Evolutionary conservation across 1,140 invertebrate genomes (phyloP).

Genomic region (Yoshiicerus persimilis): DNA sequence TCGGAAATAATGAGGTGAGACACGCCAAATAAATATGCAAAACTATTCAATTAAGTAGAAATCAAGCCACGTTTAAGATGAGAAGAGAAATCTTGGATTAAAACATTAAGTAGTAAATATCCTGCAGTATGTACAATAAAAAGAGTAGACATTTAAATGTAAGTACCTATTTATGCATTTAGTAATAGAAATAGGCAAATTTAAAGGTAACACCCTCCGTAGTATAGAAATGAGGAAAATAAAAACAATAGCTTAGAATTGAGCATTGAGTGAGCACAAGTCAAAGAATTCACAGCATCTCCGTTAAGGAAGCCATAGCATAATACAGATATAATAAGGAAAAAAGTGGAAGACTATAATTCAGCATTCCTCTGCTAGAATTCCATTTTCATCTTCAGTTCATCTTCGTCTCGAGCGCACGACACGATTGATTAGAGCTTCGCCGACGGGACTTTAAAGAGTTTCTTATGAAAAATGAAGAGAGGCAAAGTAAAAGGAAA

Average conservation of each 20-base stretch:
- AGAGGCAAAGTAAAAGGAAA: background rate
- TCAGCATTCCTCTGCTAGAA: background rate
- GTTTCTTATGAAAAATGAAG: background rate
- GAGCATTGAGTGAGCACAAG: background rate
- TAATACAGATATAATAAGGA: background rate
- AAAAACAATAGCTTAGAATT: too few species aligned
- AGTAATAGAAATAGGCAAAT: too few species aligned
- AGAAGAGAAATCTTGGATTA: background rate
- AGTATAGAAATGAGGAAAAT: background rate
- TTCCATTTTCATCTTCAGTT: background rate
- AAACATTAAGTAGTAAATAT: background rate
- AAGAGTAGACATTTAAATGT: background rate
- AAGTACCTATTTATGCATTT: too few species aligned
- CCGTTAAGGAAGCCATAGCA: background rate
- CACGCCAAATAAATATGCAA: background rate
- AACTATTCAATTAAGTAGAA: background rate
- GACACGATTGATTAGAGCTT: slow-evolving; percentile 15
- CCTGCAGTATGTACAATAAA: background rate
- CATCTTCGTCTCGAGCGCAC: background rate
- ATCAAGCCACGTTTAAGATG: background rate
- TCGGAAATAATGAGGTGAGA: too few species aligned
- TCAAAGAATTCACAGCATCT: background rate
- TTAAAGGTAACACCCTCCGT: background rate
- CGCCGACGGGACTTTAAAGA: slow-evolving; percentile 4
- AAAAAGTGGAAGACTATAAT: background rate